Conservation (phyloP, 2,797 vertebrate genomes). For the Triplophysa bombifrons region DNA sequence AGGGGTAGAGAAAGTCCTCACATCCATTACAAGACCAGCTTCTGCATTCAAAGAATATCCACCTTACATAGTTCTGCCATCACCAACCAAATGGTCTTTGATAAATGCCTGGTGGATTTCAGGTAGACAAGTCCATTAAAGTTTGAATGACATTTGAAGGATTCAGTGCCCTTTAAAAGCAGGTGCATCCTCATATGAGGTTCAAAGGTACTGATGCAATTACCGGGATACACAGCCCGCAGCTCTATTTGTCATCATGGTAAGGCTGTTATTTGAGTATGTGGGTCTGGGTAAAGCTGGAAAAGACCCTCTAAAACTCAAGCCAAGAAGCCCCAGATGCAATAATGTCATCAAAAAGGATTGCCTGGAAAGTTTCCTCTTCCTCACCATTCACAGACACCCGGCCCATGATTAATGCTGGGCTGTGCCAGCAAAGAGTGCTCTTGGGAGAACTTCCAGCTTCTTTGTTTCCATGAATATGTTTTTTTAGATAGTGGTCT, state of each 20-base stretch:
- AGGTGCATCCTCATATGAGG: conserved; percentile 38
- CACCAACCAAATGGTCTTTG: not conserved
- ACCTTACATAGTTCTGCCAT: not conserved
- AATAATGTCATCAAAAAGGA: conserved; percentile 50
- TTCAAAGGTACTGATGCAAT: conserved; percentile 47
- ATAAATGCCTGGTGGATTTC: conserved; percentile 16
- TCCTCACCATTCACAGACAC: conserved; percentile 37
- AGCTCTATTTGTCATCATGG: conserved; percentile 51
- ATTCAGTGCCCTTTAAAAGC: conserved; percentile 48
- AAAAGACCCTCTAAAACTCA: conserved; percentile 18
- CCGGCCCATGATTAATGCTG: conserved; percentile 50
- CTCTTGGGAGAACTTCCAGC: conserved; percentile 30
- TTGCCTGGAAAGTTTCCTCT: conserved; percentile 29
- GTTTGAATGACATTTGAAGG: conserved; percentile 52
- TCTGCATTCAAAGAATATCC: not conserved
- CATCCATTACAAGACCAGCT: not conserved
- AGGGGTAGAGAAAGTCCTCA: not conserved
- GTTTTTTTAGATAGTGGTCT: conserved; percentile 6
- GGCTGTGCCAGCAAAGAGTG: conserved; percentile 20
- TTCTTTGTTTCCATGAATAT: conserved; percentile 35
- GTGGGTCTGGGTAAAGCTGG: conserved; percentile 15
- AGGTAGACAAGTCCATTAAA: conserved; percentile 23
- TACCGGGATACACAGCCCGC: conserved; percentile 34
- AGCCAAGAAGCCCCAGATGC: conserved; percentile 44
- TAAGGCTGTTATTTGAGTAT: conserved; percentile 38